Evolutionary conservation across 2,888 invertebrate species (phyloP), one percentile per base, ranked within the genome.

Genomic region (Sinohyriopsis cumingii): DNA sequence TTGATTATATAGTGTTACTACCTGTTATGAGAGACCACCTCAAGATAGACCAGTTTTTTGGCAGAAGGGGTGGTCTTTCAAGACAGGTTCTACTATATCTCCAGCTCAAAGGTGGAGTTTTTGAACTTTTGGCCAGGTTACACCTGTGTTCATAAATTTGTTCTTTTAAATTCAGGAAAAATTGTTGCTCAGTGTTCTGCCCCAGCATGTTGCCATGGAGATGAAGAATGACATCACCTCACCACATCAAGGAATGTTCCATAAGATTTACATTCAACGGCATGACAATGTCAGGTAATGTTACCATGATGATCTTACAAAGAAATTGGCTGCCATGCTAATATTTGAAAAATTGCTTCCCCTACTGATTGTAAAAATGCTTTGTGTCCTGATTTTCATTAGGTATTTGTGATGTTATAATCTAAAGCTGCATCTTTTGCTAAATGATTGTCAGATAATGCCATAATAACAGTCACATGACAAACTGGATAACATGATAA

Each of bases 211-310:
- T 82, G 97, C 96, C 80, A 95, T 96, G 94, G 96, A 96, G 91
- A 96, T 97, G 96, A 96, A 96, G 91, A 94, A 95, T 89, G 96
- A 96, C 91, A 95, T 97, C 82, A 94, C 96, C 86, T 95, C 95
- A 66, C 96, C 96, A 4, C 84, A 96, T 89, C 83, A 86, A 59
- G 95, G 95, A 76, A 95, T 96, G 91, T 96, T 96, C 91, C 96
- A 96, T 91, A 96, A 96, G 91, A 96, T 96, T 90, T 96, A 96
- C 91, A 96, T 96, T 86, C 96, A 96, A 90, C 94, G 95, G 88
- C 96, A 96, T 89, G 96, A 96, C 90, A 95, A 95, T 91, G 96
- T 96, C 90, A 96, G 95, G 95, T 95, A 89, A 56, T 18, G 19
- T 59, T 59, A 59, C 22, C 59, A 25, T 59, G 24, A 12, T 2